Percentiles rank a stretch among this genome's conserved stretches.
phyloP scores from a whole-genome alignment of 2,113 vertebrate species.

The Amphilophus citrinellus region DNA sequence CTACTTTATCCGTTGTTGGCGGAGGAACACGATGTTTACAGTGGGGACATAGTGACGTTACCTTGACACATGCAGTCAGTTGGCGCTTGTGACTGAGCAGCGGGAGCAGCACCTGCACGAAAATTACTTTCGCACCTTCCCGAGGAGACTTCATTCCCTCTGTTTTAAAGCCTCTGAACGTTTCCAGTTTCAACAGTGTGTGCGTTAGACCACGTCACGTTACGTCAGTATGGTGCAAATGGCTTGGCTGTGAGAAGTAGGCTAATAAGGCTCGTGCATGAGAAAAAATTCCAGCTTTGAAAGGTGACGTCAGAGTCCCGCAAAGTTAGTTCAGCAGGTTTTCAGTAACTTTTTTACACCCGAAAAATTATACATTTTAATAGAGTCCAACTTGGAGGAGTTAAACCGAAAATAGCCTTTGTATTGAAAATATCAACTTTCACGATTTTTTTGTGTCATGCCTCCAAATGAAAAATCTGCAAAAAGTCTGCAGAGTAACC shows the following conservation, averaged over 20 bases:
- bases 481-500: neutral
- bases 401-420: neutral
- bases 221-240: conserved; percentile 38
- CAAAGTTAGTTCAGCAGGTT: neutral
- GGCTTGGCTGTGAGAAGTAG: conserved; percentile 49
- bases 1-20: conserved; percentile 69
- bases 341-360: neutral
- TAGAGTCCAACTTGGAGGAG: neutral
- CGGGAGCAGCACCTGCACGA: neutral
- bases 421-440: neutral
- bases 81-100: conserved; percentile 15
- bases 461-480: neutral
- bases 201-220: conserved; percentile 43
- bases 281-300: neutral
- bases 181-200: neutral
- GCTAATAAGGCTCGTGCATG: conserved; percentile 32
- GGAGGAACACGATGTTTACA: conserved; percentile 82
- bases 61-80: conserved; percentile 40
- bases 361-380: neutral
- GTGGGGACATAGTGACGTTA: conserved; percentile 58
- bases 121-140: neutral
- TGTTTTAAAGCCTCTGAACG: neutral
- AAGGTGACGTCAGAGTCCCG: neutral
- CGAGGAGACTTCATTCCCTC: neutral
- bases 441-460: neutral